A percentile compares a stretch with the other conserved stretches of the same genome.
These are phyloP conservation scores for Scrobipalpa costella DNA, from an alignment of 2,888 invertebrate genomes.

Conservation along the genomic window DNA sequence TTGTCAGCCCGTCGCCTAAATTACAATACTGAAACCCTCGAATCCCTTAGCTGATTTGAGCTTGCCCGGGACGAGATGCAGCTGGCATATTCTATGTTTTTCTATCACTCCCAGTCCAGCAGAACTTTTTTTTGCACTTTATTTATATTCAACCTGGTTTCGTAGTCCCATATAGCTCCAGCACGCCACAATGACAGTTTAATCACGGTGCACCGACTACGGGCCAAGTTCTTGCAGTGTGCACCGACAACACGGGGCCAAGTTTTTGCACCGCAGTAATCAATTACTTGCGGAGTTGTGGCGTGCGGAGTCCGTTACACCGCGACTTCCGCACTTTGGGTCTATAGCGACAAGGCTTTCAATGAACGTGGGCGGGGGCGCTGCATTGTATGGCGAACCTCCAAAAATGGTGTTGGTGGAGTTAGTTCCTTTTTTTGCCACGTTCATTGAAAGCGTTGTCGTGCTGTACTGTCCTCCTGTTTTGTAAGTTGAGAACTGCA, in stretches of 20 bases:
- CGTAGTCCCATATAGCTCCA: background rate
- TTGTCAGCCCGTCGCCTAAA: too few species aligned
- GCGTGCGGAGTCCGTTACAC: constrained; percentile 3
- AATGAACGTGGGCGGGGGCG: too few species aligned
- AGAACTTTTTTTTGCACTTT: too few species aligned
- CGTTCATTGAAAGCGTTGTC: too few species aligned
- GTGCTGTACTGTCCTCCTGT: background rate
- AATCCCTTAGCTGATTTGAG: too few species aligned
- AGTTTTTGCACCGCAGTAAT: constrained; percentile 20
- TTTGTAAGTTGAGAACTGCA: background rate
- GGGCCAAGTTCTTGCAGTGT: constrained; percentile 17
- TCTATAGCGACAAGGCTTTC: background rate
- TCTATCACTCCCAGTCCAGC: too few species aligned
- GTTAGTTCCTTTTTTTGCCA: too few species aligned
- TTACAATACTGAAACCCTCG: too few species aligned
- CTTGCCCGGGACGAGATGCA: too few species aligned
- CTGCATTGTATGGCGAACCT: too few species aligned
- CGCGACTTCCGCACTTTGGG: constrained; percentile 10
- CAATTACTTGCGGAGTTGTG: background rate
- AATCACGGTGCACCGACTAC: background rate
- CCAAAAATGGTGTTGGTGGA: too few species aligned
- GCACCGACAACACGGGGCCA: constrained; percentile 3
- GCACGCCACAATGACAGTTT: constrained; percentile 2
- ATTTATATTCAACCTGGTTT: background rate
- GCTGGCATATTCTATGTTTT: too few species aligned